Evolutionary conservation across 2,888 invertebrate genomes (phyloP).

Genomic region (Thereva unica): DNA sequence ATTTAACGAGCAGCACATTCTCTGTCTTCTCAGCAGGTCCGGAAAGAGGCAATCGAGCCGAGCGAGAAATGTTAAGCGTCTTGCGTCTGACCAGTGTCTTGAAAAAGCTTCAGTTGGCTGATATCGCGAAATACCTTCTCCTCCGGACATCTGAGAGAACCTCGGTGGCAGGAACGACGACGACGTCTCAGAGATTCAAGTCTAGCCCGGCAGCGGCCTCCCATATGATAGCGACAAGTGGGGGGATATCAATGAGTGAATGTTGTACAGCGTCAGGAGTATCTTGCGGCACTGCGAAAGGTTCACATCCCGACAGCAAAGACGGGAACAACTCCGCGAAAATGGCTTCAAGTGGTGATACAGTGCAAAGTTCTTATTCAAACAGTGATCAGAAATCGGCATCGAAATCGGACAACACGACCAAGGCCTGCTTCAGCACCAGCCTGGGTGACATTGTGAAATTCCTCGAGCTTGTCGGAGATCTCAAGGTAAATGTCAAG

Average conservation of each 20-base stretch:
- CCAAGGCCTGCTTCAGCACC: slow-evolving; percentile 52
- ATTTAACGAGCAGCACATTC: neutral
- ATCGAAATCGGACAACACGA: neutral
- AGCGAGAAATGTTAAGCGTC: slow-evolving; percentile 30
- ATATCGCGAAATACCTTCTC: slow-evolving; percentile 46
- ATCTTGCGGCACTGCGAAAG: slow-evolving; percentile 4
- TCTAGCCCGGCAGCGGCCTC: slow-evolving; percentile 7
- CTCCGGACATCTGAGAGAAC: slow-evolving; percentile 22
- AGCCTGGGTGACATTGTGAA: slow-evolving; percentile 58
- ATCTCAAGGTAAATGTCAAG: slow-evolving; percentile 65
- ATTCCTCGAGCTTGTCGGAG: slow-evolving; percentile 73
- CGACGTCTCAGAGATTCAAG: slow-evolving; percentile 18
- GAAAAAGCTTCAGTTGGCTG: slow-evolving; percentile 38
- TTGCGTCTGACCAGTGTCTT: slow-evolving; percentile 25
- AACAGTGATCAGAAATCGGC: neutral
- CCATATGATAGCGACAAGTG: neutral
- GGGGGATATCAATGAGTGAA: slow-evolving; percentile 12
- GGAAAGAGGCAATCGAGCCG: slow-evolving; percentile 6
- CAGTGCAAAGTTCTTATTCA: slow-evolving; percentile 18
- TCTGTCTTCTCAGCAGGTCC: neutral
- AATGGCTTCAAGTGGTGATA: slow-evolving; percentile 35
- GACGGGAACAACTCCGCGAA: neutral
- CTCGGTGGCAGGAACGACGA: neutral
- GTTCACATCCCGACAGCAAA: neutral
- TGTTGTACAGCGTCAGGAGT: slow-evolving; percentile 8